Percentiles rank a stretch among this genome's conserved stretches.
Conservation (phyloP, 2,888 invertebrate species). For the Epistrophella euchroma region DNA sequence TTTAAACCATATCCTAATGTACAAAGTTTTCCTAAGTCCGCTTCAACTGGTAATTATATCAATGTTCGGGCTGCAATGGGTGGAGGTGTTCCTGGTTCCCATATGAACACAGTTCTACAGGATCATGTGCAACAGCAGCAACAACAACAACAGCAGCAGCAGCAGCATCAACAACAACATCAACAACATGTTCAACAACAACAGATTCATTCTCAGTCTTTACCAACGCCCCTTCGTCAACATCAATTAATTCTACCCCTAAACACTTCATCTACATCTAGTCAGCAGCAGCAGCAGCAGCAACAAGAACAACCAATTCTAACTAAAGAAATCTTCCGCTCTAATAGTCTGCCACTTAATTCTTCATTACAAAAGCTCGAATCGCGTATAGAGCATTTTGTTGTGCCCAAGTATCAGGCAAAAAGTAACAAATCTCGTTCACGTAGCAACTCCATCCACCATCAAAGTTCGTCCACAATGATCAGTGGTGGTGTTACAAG, state of each 20-base stretch:
- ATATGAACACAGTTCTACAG: slow-evolving; percentile 53
- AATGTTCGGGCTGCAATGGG: slow-evolving; percentile 78
- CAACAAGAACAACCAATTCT: slow-evolving; percentile 76
- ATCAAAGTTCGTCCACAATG: slow-evolving; percentile 77
- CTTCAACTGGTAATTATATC: slow-evolving; percentile 81
- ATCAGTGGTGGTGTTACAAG: slow-evolving; percentile 46
- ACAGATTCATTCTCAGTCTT: slow-evolving; percentile 69
- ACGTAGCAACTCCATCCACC: slow-evolving; percentile 83
- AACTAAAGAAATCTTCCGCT: slow-evolving; percentile 86
- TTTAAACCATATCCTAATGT: slow-evolving; percentile 81
- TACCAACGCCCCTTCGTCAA: slow-evolving; percentile 65
- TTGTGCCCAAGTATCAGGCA: slow-evolving; percentile 82
- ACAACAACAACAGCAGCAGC: slow-evolving; percentile 77
- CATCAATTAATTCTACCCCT: slow-evolving; percentile 66
- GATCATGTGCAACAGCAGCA: slow-evolving; percentile 58
- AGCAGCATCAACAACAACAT: slow-evolving; percentile 60
- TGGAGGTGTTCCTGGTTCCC: slow-evolving; percentile 41
- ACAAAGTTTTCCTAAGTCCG: slow-evolving; percentile 81
- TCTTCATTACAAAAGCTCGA: slow-evolving; percentile 84
- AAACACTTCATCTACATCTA: slow-evolving; percentile 50
- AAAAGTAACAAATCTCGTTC: slow-evolving; percentile 80
- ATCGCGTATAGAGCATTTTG: slow-evolving; percentile 81
- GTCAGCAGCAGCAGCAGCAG: slow-evolving; percentile 75
- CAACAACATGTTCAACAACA: slow-evolving; percentile 59
- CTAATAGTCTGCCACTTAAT: slow-evolving; percentile 87